Evolutionary conservation across 2,113 vertebrate species (phyloP).

Genomic region (Macrotis lagotis): DNA sequence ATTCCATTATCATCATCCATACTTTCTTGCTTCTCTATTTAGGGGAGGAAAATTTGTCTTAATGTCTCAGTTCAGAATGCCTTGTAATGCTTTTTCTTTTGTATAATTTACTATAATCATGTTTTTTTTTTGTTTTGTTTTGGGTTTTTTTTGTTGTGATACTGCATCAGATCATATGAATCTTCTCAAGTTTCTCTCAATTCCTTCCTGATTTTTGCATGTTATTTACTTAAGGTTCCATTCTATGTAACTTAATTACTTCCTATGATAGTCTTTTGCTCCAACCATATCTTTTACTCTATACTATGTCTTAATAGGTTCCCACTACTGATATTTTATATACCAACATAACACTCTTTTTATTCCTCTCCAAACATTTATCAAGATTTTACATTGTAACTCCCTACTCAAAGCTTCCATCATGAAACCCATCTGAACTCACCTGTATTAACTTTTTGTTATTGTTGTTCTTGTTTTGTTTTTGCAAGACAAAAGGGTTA

Average conservation of each 20-base stretch:
- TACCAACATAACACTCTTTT: neutral
- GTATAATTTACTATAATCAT: no score
- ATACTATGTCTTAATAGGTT: neutral
- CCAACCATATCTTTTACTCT: neutral
- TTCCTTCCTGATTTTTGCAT: neutral
- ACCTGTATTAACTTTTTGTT: neutral
- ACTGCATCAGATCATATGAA: neutral
- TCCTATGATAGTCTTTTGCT: neutral
- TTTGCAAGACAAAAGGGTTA: no score
- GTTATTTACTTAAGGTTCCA: neutral
- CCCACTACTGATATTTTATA: neutral
- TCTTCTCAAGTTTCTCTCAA: neutral
- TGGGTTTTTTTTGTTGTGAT: no score
- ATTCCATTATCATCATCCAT: no score
- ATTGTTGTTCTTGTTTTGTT: no score
- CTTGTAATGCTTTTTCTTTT: no score
- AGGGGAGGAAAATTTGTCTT: no score
- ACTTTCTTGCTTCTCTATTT: no score
- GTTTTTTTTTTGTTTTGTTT: no score
- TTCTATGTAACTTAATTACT: neutral
- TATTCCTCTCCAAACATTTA: neutral
- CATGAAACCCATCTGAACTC: neutral
- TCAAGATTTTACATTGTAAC: neutral
- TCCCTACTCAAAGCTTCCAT: neutral
- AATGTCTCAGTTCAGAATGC: no score